A percentile compares a stretch with the other conserved stretches of the same genome.
Conservation (phyloP, 1,140 invertebrate genomes). For the Heliconius hewitsoni region DNA sequence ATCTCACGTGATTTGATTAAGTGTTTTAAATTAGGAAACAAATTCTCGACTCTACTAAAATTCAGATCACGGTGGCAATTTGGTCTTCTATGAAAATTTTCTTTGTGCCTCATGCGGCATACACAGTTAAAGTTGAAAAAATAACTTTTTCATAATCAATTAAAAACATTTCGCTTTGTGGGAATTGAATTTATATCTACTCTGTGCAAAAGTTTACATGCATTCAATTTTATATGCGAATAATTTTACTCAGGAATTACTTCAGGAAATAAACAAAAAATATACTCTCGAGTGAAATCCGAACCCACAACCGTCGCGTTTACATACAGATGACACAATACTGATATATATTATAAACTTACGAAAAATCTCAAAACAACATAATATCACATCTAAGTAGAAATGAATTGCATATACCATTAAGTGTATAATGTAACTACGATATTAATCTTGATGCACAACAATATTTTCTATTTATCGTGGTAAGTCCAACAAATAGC, state of each 20-base stretch:
- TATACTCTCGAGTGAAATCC: too few relatives aligned
- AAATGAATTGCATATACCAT: neutral
- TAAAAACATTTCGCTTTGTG: neutral
- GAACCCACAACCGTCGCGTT: too few relatives aligned
- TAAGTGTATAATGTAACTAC: neutral
- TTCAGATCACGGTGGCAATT: neutral
- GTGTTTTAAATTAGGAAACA: neutral
- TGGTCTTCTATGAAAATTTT: neutral
- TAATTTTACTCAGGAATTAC: too few relatives aligned
- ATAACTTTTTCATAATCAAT: too few relatives aligned
- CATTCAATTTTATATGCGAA: too few relatives aligned
- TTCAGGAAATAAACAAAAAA: too few relatives aligned
- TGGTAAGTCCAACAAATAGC: conserved; percentile 19
- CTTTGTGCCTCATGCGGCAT: too few relatives aligned
- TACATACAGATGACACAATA: neutral
- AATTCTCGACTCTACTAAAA: neutral
- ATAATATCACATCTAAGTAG: neutral
- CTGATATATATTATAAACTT: neutral
- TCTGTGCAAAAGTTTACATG: too few relatives aligned
- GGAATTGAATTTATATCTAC: too few relatives aligned
- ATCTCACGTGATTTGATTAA: conserved; percentile 35
- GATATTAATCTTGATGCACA: neutral
- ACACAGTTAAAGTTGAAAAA: too few relatives aligned
- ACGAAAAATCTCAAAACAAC: too few relatives aligned
- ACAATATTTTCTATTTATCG: conserved; percentile 3